Evolutionary conservation across 1,140 invertebrate species (phyloP), one percentile per base, ranked within the genome.

Genomic region (Neocloeon triangulifer): DNA sequence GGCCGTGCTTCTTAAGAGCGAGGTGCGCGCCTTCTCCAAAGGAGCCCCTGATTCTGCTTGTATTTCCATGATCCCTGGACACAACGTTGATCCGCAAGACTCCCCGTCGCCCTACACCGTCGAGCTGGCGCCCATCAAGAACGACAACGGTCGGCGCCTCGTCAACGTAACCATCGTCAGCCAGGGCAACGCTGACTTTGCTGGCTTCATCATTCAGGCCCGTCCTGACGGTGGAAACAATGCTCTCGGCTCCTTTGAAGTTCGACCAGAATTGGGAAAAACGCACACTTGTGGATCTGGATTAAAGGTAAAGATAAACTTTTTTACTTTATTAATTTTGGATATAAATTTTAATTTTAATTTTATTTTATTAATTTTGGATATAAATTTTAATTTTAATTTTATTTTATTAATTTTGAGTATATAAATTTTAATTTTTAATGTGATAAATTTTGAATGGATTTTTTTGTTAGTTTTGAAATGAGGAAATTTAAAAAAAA

Each of bases 31-130:
- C 3, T 37, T 20, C 17, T 42, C 47, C 2, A 21, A 38, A 4
- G 62, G 62, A 5, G 61, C 60, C 0, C 61, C 61, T 1, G 35
- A 40, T 4, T 50, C 48, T 21, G 55, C 55, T 7, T 65, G 62
- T 41, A 40, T 41, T 4, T 51, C 56, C 42, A 56, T 65, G 56
- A 46, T 52, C 4, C 61, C 62, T 1, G 43, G 50, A 25, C 62
- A 65, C 43, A 48, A 50, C 4, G 51, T 52, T 0, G 35, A 47
- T 0, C 43, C 56, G 1, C 56, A 61, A 38, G 48, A 42, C 5
- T 34, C 38, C 3, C 35, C 44, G 0, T 42, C 53, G 2, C 62
- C 61, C 0, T 64, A 61, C 46, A 49, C 38, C 9, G 47, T 64
- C 30, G 47, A 44, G 1, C 43, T 57, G 2, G 54, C 46, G 39